Evolutionary conservation across 2,888 invertebrate genomes (phyloP), one percentile per base, ranked within the genome.

Genomic region (Archaeoteleia sp.): DNA sequence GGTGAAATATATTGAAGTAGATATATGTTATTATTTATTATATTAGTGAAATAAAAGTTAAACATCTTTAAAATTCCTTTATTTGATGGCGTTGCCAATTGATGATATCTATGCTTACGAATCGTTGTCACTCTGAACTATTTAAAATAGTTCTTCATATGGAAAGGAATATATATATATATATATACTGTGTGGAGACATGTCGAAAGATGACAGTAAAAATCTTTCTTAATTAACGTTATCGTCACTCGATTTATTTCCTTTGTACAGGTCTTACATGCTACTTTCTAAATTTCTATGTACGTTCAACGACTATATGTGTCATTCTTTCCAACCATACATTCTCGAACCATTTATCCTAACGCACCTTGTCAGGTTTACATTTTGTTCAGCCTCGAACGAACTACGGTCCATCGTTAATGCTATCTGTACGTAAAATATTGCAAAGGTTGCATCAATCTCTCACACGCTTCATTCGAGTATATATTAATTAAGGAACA

Each of bases 201-300:
- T 3, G 2, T 7, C 9, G 29, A 2, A 9, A 29, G 8, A 7
- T 3, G n/a, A 29, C 6, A 29, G 6, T 29, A 12, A 25, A 58
- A 8, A 29, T 17, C 9, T 20, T 20, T 25, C 2, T 49, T 60
- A 51, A 60, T 77, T 71, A 78, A 77, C 77, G 73, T 77, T 74
- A 77, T 79, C 70, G 75, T 78, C 76, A 76, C 73, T 78, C 76
- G 71, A 76, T 80, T 79, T 81, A 81, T 75, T 81, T 80, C 71
- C 76, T 81, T 79, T 81, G 79, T 81, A 81, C 80, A 79, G 74
- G 66, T 77, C 70, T 78, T 78, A 78, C 66, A 72, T 66, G 67
- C 74, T 74, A 74, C 54, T 65, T 32, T 70, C 75, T 78, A 77
- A 71, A 69, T 48, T 67, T 67, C 74, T 80, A 79, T 73, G 49